phyloP scores from a whole-genome alignment of 1,140 invertebrate species.

The Scaptodrosophila lebanonensis region DNA sequence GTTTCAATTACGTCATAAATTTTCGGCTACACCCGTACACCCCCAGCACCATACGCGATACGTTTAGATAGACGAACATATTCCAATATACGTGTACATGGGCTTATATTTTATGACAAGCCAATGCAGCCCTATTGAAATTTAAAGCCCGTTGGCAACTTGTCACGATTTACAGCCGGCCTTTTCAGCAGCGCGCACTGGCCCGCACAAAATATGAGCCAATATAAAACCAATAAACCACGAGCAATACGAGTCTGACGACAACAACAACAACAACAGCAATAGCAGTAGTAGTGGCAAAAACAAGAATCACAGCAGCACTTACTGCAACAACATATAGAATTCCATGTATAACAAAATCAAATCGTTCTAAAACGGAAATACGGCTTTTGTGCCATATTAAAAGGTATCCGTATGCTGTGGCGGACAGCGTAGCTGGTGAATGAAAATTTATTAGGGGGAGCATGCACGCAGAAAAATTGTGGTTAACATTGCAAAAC shows the following conservation, averaged over 20 bases:
- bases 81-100: neutral
- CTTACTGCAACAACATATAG: neutral
- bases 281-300: too few species aligned
- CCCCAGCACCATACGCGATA: slow-evolving; percentile 9
- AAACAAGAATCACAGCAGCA: neutral
- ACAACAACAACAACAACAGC: slow-evolving; percentile 9
- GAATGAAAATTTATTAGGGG: neutral
- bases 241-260: slow-evolving; percentile 15
- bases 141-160: slow-evolving; percentile 70
- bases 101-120: slow-evolving; percentile 45
- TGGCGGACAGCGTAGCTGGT: neutral
- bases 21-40: slow-evolving; percentile 54
- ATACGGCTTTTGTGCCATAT: slow-evolving; percentile 21
- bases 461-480: neutral
- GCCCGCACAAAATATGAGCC: slow-evolving; percentile 63
- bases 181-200: neutral
- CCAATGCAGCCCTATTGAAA: slow-evolving; percentile 57
- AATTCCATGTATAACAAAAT: slow-evolving; percentile 39
- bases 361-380: slow-evolving; percentile 43
- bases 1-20: slow-evolving; percentile 74
- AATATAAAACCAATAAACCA: slow-evolving; percentile 71
- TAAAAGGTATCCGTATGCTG: slow-evolving; percentile 14
- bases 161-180: slow-evolving; percentile 67
- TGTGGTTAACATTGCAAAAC: too few species aligned
- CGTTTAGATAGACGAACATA: neutral